These are phyloP conservation scores for Lutjanus campechanus DNA, from an alignment of 2,797 vertebrate species.

Conservation along the genomic window DNA sequence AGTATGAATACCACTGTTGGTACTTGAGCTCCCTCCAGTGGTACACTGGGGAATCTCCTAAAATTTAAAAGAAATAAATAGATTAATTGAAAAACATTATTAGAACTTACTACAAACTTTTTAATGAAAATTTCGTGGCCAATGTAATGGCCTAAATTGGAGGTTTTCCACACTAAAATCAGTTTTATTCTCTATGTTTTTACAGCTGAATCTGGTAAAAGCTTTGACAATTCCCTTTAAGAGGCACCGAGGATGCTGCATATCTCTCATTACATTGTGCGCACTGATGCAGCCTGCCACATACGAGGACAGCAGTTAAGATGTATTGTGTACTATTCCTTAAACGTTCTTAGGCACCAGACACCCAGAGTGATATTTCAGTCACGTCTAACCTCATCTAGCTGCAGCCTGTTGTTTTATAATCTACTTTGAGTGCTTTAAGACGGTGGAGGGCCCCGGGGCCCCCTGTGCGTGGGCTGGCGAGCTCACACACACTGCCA, in stretches of 20 bases:
- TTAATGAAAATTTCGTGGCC: too few species aligned
- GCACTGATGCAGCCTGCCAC: not conserved
- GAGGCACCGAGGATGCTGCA: not conserved
- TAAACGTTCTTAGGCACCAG: not conserved
- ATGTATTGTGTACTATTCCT: not conserved
- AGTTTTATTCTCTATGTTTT: not conserved
- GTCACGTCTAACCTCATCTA: conserved; percentile 45
- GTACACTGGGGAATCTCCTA: too few species aligned
- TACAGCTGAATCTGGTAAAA: not conserved
- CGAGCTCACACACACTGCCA: not conserved
- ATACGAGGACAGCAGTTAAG: not conserved
- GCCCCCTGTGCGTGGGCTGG: not conserved
- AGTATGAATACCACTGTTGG: too few species aligned
- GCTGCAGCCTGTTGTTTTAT: conserved; percentile 33
- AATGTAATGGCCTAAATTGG: not conserved
- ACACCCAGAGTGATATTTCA: conserved; percentile 3
- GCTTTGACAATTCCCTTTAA: not conserved
- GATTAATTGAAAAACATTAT: too few species aligned
- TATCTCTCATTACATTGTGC: not conserved
- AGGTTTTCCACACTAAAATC: not conserved
- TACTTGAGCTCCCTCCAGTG: too few species aligned
- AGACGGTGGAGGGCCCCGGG: conserved; percentile 7
- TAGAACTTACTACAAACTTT: too few species aligned
- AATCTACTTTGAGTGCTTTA: conserved; percentile 50
- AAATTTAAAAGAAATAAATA: too few species aligned